Conservation (phyloP, 2,888 invertebrate genomes). For the Gymnocheta viridis region DNA sequence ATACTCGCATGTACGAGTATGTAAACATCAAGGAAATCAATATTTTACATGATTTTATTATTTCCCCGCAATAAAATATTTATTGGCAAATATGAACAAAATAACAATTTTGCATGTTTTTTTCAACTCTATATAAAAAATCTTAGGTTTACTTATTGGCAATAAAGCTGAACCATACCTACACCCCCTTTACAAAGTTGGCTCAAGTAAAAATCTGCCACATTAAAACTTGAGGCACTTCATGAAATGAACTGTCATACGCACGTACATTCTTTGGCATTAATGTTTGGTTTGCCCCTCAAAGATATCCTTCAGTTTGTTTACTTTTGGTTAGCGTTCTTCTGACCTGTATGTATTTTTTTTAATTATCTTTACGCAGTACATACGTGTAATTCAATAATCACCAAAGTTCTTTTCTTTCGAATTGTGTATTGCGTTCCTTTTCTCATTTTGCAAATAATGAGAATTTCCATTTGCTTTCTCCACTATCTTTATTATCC, state of each 20-base stretch:
- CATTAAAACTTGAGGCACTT: neutral
- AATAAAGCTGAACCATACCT: neutral
- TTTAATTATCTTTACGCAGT: neutral
- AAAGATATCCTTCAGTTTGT: neutral
- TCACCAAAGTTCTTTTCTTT: neutral
- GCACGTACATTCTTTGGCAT: neutral
- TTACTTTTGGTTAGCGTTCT: neutral
- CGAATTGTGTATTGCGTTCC: neutral
- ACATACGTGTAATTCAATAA: neutral
- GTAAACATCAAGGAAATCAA: no score
- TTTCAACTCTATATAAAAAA: no score
- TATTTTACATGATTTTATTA: no score
- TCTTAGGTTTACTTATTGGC: no score
- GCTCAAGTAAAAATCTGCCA: neutral
- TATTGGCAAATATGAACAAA: no score
- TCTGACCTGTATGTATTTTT: neutral
- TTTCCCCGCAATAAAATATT: no score
- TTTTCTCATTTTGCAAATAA: neutral
- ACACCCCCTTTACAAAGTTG: neutral
- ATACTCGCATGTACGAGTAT: no score
- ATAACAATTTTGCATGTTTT: no score
- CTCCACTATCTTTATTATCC: neutral
- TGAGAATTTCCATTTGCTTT: neutral
- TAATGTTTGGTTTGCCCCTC: neutral
- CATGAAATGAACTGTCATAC: neutral